Percentiles rank a stretch among this genome's conserved stretches.
phyloP scores from a whole-genome alignment of 2,113 vertebrate genomes.

The Accipiter cooperii region DNA sequence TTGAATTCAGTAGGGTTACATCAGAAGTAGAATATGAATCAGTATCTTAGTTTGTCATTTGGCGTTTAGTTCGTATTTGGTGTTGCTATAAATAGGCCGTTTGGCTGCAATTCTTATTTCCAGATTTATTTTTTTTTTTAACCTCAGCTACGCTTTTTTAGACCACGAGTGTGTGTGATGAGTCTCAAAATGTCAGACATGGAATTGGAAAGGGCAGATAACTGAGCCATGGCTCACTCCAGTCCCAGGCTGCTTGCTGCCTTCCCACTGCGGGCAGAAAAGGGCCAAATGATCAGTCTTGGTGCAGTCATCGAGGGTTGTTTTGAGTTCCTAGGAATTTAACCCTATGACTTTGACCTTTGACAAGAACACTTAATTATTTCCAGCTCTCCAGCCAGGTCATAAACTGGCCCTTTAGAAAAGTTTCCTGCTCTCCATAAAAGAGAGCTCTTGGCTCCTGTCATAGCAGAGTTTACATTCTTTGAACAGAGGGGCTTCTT shows the following conservation, averaged over 20 bases:
- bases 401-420: constrained; percentile 6
- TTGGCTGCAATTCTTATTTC: not conserved
- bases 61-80: not conserved
- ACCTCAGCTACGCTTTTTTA: not conserved
- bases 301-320: not conserved
- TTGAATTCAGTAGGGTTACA: not conserved
- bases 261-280: not conserved
- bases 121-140: not conserved
- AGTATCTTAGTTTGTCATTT: not conserved
- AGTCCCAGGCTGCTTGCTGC: not conserved
- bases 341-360: constrained; percentile 60
- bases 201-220: not conserved
- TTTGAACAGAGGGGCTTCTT: not conserved
- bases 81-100: constrained; percentile 14
- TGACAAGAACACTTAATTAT: constrained; percentile 62
- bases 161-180: not conserved
- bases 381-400: constrained; percentile 52
- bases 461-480: constrained; percentile 28
- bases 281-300: not conserved
- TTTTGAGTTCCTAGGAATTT: constrained; percentile 56
- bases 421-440: constrained; percentile 36
- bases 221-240: not conserved
- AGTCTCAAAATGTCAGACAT: not conserved
- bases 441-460: not conserved
- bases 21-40: constrained; percentile 11